phyloP scores from a whole-genome alignment of 2,113 vertebrate species.

The Tringa solitaria region DNA sequence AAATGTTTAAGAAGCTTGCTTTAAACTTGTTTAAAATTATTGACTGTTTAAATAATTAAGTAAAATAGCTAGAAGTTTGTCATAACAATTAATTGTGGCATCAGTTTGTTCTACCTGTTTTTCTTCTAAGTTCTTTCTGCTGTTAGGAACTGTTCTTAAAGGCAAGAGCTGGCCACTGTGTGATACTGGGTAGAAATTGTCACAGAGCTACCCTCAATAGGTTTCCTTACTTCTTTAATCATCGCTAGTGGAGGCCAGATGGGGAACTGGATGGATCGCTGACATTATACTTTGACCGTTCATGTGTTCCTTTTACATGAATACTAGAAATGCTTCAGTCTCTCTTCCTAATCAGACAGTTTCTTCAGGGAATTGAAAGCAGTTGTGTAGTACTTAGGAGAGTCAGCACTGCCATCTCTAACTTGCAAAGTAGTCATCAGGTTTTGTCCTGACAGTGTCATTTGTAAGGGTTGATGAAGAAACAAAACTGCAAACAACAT shows the following conservation, averaged over 20 bases:
- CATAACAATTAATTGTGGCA: not conserved
- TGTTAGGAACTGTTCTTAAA: not conserved
- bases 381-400: not conserved
- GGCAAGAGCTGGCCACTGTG: not conserved
- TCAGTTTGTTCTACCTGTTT: not conserved
- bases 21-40: not conserved
- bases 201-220: not conserved
- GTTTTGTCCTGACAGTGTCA: not conserved
- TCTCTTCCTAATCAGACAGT: not conserved
- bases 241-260: not conserved
- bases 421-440: not conserved
- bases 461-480: not conserved
- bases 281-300: not conserved
- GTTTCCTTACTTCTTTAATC: not conserved
- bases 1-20: not conserved
- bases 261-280: not conserved
- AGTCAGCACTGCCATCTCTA: not conserved
- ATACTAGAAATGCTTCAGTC: conserved; percentile 6
- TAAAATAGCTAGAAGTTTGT: not conserved
- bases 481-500: not conserved
- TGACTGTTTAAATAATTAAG: not conserved
- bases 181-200: not conserved
- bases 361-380: conserved; percentile 29
- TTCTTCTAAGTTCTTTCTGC: not conserved
- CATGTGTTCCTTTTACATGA: not conserved